phyloP scores from a whole-genome alignment of 2,113 vertebrate genomes.

The Falcunculus frontatus region DNA sequence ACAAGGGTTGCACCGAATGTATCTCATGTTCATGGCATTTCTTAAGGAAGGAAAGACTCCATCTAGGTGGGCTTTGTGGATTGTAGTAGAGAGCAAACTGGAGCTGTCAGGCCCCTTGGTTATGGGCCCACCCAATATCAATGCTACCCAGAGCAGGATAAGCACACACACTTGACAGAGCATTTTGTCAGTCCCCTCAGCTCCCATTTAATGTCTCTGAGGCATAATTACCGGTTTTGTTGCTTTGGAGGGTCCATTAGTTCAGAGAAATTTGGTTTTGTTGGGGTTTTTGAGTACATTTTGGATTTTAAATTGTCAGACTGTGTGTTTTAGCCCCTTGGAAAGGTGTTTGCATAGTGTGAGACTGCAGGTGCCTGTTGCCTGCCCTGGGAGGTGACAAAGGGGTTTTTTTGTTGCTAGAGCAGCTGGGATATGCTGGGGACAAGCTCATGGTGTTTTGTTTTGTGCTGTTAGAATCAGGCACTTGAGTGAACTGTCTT shows the following conservation, averaged over 20 bases:
- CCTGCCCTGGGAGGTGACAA: background rate
- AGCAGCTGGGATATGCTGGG: background rate
- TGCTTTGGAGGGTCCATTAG: background rate
- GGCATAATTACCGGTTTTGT: background rate
- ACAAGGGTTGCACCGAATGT: background rate
- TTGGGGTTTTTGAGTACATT: background rate
- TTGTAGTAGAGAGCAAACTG: background rate
- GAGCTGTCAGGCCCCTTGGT: background rate
- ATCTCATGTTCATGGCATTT: background rate
- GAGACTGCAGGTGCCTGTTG: background rate
- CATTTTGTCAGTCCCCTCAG: background rate
- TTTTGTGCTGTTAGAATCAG: background rate
- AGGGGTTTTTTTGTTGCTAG: background rate
- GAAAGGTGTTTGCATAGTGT: background rate
- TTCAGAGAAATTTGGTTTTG: background rate
- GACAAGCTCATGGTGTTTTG: background rate
- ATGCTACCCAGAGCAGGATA: background rate
- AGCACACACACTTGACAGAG: background rate
- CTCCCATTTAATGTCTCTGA: background rate
- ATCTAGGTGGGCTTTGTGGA: background rate
- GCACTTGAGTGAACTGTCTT: background rate
- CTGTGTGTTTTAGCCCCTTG: background rate
- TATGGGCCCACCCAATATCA: fast-evolving
- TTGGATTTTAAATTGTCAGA: background rate
- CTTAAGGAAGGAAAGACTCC: background rate